phyloP scores from a whole-genome alignment of 2,888 invertebrate genomes.

The Petrophora chlorosata region DNA sequence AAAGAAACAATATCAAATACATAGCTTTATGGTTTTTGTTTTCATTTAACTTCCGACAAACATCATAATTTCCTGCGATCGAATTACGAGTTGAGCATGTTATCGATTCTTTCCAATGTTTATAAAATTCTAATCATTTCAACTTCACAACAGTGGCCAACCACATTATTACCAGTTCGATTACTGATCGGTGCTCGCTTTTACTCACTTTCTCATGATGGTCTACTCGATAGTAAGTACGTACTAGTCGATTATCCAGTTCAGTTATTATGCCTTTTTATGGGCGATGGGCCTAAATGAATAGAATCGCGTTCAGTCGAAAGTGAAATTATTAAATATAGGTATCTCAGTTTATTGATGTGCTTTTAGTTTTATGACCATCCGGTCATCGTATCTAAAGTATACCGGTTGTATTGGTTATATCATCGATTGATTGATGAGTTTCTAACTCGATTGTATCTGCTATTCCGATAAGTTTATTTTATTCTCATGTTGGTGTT shows the following conservation, averaged over 20 bases:
- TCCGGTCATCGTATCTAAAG: constrained; percentile 1
- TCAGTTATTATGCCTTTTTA: constrained; percentile 1
- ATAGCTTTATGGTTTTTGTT: background rate
- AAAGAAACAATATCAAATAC: too few species aligned
- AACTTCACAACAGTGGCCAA: constrained; percentile 5
- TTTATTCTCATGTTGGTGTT: constrained; percentile 2
- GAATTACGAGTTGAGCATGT: background rate
- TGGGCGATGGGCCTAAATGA: background rate
- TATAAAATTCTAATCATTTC: constrained; percentile 11
- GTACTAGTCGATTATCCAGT: constrained; percentile 9
- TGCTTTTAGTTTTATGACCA: constrained; percentile 6
- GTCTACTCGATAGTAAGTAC: background rate
- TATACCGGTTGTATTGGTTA: constrained; percentile 13
- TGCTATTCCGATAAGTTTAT: constrained; percentile 1
- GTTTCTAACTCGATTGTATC: background rate
- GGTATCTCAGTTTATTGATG: background rate
- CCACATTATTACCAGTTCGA: constrained; percentile 6
- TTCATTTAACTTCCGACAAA: too few species aligned
- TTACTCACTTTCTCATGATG: constrained; percentile 32
- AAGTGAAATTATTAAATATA: constrained; percentile 16
- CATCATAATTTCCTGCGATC: background rate
- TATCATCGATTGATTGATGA: constrained; percentile 11
- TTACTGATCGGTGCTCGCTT: constrained; percentile 18
- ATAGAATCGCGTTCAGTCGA: background rate
- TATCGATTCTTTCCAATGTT: constrained; percentile 7